Conservation (phyloP, 2,113 vertebrate genomes). For the Erythrocercus mccallii region DNA sequence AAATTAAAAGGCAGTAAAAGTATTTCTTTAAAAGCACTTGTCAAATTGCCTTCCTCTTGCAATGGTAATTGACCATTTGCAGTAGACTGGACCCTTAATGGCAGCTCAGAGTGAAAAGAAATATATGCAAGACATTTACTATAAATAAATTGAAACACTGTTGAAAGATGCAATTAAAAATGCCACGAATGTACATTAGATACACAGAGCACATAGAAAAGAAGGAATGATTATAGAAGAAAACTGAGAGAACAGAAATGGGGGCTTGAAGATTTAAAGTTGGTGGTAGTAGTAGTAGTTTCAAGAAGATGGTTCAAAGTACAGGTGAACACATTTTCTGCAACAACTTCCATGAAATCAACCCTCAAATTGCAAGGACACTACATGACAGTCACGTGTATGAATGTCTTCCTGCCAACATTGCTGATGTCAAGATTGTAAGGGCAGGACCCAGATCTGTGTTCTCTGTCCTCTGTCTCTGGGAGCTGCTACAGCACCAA, state of each 20-base stretch:
- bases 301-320: neutral
- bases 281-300: neutral
- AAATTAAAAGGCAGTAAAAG: constrained; percentile 58
- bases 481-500: neutral
- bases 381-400: neutral
- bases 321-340: neutral
- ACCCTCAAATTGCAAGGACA: neutral
- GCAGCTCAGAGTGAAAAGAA: constrained; percentile 16
- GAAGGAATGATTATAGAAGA: neutral
- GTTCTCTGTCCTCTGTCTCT: neutral
- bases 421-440: neutral
- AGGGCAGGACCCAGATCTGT: neutral
- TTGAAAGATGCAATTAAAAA: neutral
- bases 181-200: neutral
- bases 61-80: constrained; percentile 4
- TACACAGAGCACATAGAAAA: neutral
- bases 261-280: neutral
- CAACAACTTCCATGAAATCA: neutral
- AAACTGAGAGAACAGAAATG: neutral
- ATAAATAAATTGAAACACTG: neutral
- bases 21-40: constrained; percentile 52
- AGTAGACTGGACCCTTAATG: neutral
- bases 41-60: constrained; percentile 21
- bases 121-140: neutral
- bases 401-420: neutral